Evolutionary conservation across 23 tunicate species (phyloP).

Genomic region (Oikopleura dioica): DNA sequence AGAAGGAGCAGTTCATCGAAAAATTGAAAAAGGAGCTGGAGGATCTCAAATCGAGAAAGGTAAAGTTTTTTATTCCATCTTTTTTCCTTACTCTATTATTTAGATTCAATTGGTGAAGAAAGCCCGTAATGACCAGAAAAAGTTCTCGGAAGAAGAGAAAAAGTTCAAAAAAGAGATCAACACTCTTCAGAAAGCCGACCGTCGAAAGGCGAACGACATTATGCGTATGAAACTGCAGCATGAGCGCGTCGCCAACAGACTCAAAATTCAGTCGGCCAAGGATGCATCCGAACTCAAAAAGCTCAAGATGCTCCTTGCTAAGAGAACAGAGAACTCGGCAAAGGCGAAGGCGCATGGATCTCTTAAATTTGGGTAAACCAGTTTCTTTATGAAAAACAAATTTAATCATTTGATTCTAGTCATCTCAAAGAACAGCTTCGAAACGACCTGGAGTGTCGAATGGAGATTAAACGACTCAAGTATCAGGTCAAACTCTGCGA

Average conservation of each 20-base stretch:
- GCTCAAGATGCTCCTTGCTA: background rate
- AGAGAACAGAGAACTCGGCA: background rate
- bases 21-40: background rate
- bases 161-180: background rate
- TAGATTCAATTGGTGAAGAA: background rate
- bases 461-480: background rate
- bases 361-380: background rate
- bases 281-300: background rate
- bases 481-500: background rate
- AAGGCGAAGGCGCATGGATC: too few relatives aligned
- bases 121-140: background rate
- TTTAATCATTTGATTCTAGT: too few relatives aligned
- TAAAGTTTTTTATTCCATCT: too few relatives aligned
- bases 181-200: background rate
- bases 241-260: background rate
- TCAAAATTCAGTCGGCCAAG: background rate
- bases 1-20: background rate
- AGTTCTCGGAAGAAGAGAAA: too few relatives aligned
- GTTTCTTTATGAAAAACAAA: too few relatives aligned
- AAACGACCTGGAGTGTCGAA: background rate
- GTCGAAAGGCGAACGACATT: background rate
- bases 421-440: background rate
- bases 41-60: background rate
- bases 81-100: too few relatives aligned
- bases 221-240: background rate